Evolutionary conservation across 2,888 invertebrate genomes (phyloP).

Genomic region (Platycheirus rosarum): DNA sequence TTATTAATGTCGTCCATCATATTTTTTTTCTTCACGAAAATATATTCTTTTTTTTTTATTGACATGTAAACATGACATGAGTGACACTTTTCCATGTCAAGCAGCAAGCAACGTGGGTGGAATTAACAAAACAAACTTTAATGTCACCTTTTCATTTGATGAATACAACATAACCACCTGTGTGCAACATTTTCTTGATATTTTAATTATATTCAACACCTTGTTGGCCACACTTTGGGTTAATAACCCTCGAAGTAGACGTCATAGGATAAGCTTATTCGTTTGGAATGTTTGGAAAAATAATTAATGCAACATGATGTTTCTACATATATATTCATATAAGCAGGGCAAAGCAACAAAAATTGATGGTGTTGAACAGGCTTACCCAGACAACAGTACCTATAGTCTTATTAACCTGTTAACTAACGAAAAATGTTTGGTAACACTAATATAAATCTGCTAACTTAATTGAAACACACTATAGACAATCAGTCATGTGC

Average conservation of each 20-base stretch:
- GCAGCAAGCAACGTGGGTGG: constrained; percentile 37
- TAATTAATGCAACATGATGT: constrained; percentile 53
- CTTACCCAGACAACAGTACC: constrained; percentile 7
- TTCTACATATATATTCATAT: neutral
- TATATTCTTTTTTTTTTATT: constrained; percentile 33
- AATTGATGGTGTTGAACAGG: constrained; percentile 47
- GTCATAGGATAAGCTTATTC: constrained; percentile 27
- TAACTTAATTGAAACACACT: constrained; percentile 45
- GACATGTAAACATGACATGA: constrained; percentile 55
- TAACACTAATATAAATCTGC: constrained; percentile 39
- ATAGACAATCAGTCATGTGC: constrained; percentile 63
- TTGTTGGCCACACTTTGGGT: constrained; percentile 45
- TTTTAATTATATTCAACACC: constrained; percentile 58
- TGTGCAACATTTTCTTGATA: constrained; percentile 26
- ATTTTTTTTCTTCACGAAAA: constrained; percentile 1
- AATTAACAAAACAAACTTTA: constrained; percentile 35
- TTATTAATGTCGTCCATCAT: constrained; percentile 21
- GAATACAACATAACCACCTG: neutral
- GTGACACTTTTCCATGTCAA: constrained; percentile 53
- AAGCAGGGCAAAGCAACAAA: constrained; percentile 33
- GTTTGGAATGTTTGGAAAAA: constrained; percentile 39
- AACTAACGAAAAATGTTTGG: constrained; percentile 25
- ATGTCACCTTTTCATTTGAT: constrained; percentile 20
- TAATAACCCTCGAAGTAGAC: constrained; percentile 53
- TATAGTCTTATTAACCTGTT: neutral